phyloP scores from a whole-genome alignment of 2,113 vertebrate genomes.

The Aptenodytes patagonicus region DNA sequence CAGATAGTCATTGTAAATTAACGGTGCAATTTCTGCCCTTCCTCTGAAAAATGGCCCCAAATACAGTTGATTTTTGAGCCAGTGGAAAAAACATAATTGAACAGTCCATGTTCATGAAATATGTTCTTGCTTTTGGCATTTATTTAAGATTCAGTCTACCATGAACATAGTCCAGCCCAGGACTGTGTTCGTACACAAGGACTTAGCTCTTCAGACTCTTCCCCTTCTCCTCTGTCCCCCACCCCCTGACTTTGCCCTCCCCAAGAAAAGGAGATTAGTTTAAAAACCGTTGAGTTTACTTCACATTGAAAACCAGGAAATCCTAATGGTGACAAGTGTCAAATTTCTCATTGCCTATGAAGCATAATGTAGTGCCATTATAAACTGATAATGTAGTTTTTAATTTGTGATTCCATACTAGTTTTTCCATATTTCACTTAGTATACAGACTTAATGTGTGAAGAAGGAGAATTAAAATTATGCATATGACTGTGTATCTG shows the following conservation, averaged over 20 bases:
- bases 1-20: not conserved
- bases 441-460: not conserved
- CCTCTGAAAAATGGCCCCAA: not conserved
- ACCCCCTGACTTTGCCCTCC: not conserved
- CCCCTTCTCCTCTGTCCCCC: not conserved
- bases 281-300: not conserved
- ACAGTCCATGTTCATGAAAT: not conserved
- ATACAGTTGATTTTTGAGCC: not conserved
- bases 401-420: not conserved
- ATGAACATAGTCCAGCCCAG: not conserved
- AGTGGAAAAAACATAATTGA: not conserved
- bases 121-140: not conserved
- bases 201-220: not conserved
- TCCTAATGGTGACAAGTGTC: not conserved
- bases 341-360: not conserved
- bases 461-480: not conserved
- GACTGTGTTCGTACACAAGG: not conserved
- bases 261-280: not conserved
- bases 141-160: not conserved
- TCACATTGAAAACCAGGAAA: not conserved
- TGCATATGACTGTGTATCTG: not conserved
- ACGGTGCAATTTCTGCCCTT: not conserved
- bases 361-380: not conserved
- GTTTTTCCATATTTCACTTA: not conserved
- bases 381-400: not conserved